These are phyloP conservation scores for Bombus superbus DNA, from an alignment of 1,140 invertebrate species.

Conservation along the genomic window DNA sequence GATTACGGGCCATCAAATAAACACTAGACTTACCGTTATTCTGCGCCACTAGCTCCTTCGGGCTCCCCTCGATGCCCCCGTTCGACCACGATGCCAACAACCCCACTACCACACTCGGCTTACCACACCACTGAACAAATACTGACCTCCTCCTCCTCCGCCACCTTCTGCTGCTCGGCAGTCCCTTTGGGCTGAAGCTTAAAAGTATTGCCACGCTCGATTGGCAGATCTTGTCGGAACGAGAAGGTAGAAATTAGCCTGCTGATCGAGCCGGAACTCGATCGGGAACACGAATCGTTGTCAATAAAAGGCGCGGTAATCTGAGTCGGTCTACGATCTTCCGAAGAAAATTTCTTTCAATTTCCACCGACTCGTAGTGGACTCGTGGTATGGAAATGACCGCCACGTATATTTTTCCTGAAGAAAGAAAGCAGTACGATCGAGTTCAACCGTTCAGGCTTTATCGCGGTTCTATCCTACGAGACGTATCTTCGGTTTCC, in stretches of 20 bases:
- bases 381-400: not conserved
- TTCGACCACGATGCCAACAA: conserved; percentile 67
- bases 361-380: no score
- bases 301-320: conserved; percentile 38
- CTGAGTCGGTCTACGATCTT: not conserved
- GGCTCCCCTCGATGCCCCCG: conserved; percentile 26
- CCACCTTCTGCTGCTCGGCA: not conserved
- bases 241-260: conserved; percentile 31
- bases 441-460: no score
- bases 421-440: no score
- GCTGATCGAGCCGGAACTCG: not conserved
- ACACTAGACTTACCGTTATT: conserved; percentile 80
- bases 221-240: conserved; percentile 33
- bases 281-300: conserved; percentile 17
- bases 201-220: conserved; percentile 48
- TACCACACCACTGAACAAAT: conserved; percentile 52
- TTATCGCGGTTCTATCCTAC: no score
- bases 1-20: conserved; percentile 82
- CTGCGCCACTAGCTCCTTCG: conserved; percentile 72
- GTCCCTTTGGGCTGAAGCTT: conserved; percentile 8
- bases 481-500: no score
- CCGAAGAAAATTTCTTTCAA: conserved; percentile 11
- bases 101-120: conserved; percentile 44
- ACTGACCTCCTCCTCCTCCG: conserved; percentile 67
- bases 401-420: no score